Base-by-base conservation (phyloP, 2,113 vertebrate genomes). In the Toxotes chatareus region DNA sequence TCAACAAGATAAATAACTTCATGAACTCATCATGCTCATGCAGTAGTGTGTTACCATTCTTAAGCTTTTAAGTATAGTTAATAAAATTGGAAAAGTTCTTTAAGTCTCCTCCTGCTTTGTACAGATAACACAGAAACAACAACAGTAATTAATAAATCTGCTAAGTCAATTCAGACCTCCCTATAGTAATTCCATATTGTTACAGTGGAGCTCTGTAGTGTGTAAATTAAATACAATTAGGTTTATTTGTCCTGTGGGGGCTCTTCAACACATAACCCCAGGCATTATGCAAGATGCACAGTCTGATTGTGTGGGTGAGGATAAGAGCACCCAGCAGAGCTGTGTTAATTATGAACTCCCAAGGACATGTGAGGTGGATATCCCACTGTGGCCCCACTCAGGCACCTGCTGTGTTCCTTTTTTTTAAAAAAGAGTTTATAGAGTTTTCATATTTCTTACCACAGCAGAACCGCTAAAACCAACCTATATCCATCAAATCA, bases 241-340 rank as follows among this genome's bases (percentile, higher is more conserved):
- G 27, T 56, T 56, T 6, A 34, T 73, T 59, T 44, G 59, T 51
- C 40, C 53, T 55, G 61, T 63, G 27, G 14, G 27, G 31, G 60
- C 47, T 59, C 80, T 67, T 65, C 38, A 7, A 36, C 11, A 14
- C 36, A 36, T 44, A 27, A 79, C 16, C 27, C 23, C 55, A 62
- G 69, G 17, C 53, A 46, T 78, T 67, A 53, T 63, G 62, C 57
- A 72, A 80, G 42, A 34, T 34, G 34, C 38, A 23, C 11, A 55
- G 31, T 82, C 40, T 67, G 70, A 85, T 72, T 53, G 59, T 68
- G 68, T 69, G 76, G 76, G 73, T 57, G 60, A 65, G 68, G 73
- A 71, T 63, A 38, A 85, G 49, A 51, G 71, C 42, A 59, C 17
- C 65, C 44, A 70, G 75, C 34, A 49, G 12, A 53, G 70, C 27